Evolutionary conservation across 2,113 vertebrate genomes (phyloP).

Genomic region (Lasiurus cinereus): DNA sequence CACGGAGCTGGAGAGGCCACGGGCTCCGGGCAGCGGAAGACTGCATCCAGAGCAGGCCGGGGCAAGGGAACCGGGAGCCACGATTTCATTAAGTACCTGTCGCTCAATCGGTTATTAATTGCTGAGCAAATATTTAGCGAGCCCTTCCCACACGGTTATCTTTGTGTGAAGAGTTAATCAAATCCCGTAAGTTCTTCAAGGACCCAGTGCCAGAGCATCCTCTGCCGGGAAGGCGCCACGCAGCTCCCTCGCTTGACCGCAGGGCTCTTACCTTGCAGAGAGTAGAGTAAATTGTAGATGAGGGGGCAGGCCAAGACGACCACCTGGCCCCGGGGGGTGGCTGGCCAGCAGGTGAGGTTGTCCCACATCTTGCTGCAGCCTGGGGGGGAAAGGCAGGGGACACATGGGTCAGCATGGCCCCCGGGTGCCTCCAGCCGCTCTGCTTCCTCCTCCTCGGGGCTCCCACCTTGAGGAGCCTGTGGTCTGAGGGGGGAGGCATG

Average conservation of each 20-base stretch:
- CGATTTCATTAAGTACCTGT: neutral
- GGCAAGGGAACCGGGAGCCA: neutral
- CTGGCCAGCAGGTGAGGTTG: conserved; percentile 95
- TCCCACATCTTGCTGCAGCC: conserved; percentile 95
- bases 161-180: conserved; percentile 55
- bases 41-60: neutral
- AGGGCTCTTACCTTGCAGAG: conserved; percentile 86
- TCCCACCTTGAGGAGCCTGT: neutral
- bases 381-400: conserved; percentile 78
- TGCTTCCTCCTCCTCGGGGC: neutral
- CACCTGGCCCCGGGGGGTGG: conserved; percentile 90
- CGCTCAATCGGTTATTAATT: conserved; percentile 62
- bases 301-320: conserved; percentile 91
- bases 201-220: neutral
- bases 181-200: neutral
- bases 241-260: neutral
- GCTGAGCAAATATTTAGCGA: conserved; percentile 69
- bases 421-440: neutral
- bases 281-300: conserved; percentile 92
- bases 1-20: neutral
- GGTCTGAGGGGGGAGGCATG: neutral
- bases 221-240: neutral
- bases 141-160: conserved; percentile 61
- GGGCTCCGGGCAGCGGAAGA: neutral
- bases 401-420: neutral